Percentiles rank a stretch among this genome's conserved stretches.
Evolutionary conservation across 2,113 vertebrate species (phyloP).

Genomic region (Tinamus guttatus): DNA sequence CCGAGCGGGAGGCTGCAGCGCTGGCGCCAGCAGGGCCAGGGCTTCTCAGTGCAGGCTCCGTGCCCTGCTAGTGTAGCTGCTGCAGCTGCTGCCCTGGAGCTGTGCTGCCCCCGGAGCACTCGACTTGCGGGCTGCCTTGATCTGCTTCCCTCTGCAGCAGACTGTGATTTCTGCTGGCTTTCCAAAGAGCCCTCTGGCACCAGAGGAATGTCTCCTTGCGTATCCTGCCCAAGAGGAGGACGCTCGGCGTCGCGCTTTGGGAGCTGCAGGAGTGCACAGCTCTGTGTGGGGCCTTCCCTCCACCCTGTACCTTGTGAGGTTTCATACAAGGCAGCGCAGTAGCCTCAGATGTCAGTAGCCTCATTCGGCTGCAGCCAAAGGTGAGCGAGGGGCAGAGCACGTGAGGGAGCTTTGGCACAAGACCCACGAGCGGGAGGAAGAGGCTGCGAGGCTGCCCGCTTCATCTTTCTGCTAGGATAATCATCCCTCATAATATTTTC

Average conservation of each 20-base stretch:
- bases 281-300: neutral
- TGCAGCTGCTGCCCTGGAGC: neutral
- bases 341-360: neutral
- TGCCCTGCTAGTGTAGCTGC: neutral
- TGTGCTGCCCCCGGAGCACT: neutral
- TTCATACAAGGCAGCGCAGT: neutral
- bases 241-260: rapidly evolving
- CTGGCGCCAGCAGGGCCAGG: neutral
- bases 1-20: neutral
- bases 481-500: neutral
- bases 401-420: neutral
- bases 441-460: neutral
- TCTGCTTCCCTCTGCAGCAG: neutral
- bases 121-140: neutral
- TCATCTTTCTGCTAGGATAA: neutral
- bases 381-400: neutral
- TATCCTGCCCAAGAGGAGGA: neutral
- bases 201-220: neutral
- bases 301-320: neutral
- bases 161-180: neutral
- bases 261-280: rapidly evolving
- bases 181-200: neutral
- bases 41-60: neutral
- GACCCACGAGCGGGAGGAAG: neutral
- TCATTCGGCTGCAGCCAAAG: neutral